A percentile compares a stretch with the other conserved stretches of the same genome.
phyloP scores from a whole-genome alignment of 92 coral and sea anemone species.

The Epizoanthus scotinus region DNA sequence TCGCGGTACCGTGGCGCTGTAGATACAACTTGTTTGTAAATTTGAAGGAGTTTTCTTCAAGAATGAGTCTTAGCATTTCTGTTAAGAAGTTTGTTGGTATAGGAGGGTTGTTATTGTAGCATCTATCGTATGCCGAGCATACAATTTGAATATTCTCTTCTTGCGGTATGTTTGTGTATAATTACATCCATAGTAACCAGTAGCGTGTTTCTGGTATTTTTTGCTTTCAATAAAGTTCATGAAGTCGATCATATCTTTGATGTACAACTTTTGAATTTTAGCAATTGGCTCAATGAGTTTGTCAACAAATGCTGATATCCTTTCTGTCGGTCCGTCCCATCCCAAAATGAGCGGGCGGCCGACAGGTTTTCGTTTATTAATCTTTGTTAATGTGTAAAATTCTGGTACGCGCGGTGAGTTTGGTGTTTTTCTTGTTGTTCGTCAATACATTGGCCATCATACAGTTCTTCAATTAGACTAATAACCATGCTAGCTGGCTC shows the following conservation, averaged over 20 bases:
- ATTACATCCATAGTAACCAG: constrained; percentile 12
- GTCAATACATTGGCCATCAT: constrained; percentile 46
- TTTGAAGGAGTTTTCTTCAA: constrained; percentile 4
- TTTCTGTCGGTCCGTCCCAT: constrained; percentile 44
- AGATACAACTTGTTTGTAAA: background rate
- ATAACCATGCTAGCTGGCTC: constrained; percentile 11
- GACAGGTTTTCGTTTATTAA: constrained; percentile 57
- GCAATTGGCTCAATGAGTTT: constrained; percentile 55
- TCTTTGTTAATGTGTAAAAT: constrained; percentile 62
- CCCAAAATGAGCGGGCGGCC: constrained; percentile 49
- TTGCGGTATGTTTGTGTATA: constrained; percentile 49
- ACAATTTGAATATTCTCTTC: constrained; percentile 43
- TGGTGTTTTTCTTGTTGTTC: constrained; percentile 52
- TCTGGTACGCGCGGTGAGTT: constrained; percentile 58
- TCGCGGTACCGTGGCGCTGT: background rate
- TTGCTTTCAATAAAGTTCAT: background rate
- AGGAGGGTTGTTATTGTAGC: constrained; percentile 29
- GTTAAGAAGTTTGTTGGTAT: constrained; percentile 16
- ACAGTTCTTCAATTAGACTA: constrained; percentile 21
- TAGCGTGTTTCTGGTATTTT: constrained; percentile 13
- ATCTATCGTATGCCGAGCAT: constrained; percentile 29
- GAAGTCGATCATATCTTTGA: constrained; percentile 38
- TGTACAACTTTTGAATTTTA: constrained; percentile 48
- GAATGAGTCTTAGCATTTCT: constrained; percentile 33
- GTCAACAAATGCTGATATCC: constrained; percentile 52